These are phyloP conservation scores for Spinus olivaceus DNA, from an alignment of 2,797 vertebrate species.

Conservation along the genomic window DNA sequence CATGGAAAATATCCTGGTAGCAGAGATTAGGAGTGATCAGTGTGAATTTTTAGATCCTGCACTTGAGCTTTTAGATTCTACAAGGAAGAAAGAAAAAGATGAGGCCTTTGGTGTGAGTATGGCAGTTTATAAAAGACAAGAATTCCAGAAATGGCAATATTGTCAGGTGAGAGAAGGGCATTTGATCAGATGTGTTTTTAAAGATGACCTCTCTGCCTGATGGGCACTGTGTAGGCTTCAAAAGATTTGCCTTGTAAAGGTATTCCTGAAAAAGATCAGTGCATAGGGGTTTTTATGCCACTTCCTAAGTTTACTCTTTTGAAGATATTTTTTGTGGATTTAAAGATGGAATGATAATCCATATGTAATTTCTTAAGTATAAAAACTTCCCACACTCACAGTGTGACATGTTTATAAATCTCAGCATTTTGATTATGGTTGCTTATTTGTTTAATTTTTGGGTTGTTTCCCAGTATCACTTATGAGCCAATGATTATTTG, in stretches of 20 bases:
- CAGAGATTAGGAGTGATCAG: not conserved
- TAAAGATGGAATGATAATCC: conserved; percentile 18
- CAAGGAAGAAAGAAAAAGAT: not conserved
- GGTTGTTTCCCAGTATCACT: conserved; percentile 48
- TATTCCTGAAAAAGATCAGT: conserved; percentile 14
- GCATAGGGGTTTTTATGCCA: not conserved
- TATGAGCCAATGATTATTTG: conserved; percentile 58
- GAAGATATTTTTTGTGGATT: conserved; percentile 19
- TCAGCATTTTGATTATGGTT: conserved; percentile 16
- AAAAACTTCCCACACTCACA: conserved; percentile 22
- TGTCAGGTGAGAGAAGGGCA: not conserved
- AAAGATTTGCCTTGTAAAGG: not conserved
- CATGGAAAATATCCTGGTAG: not conserved
- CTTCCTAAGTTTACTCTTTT: conserved; percentile 28
- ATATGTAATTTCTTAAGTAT: conserved; percentile 28
- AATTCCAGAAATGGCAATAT: not conserved
- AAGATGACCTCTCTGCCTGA: not conserved
- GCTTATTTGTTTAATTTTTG: conserved; percentile 61
- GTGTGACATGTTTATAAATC: conserved; percentile 34
- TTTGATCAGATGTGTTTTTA: conserved; percentile 2
- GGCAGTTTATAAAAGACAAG: not conserved
- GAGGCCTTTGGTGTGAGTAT: not conserved
- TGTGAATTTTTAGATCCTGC: not conserved
- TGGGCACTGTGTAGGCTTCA: not conserved
- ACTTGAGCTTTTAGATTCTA: not conserved